Conservation (phyloP, 2,888 invertebrate genomes). For the Actias luna region DNA sequence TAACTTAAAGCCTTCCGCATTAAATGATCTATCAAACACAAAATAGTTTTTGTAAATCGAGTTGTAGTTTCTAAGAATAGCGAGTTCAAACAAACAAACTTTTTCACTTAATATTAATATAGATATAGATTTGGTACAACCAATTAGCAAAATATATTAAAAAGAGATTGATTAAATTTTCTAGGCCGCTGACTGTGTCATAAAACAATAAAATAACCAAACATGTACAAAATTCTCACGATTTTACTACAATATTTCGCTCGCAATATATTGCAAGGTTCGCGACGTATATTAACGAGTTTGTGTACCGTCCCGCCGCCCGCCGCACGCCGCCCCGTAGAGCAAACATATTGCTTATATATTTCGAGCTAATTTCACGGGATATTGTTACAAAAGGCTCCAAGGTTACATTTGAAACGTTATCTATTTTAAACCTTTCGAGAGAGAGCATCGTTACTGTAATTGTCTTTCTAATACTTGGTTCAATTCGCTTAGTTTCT, state of each 20-base stretch:
- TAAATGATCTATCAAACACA: too few species aligned
- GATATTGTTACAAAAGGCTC: conserved; percentile 19
- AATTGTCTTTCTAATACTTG: conserved; percentile 9
- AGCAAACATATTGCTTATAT: conserved; percentile 61
- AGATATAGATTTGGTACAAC: too few species aligned
- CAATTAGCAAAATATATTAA: too few species aligned
- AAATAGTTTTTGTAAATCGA: too few species aligned
- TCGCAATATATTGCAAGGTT: conserved; percentile 53
- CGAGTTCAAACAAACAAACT: too few species aligned
- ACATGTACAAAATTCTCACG: neutral
- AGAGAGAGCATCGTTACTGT: conserved; percentile 20
- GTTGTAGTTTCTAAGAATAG: too few species aligned
- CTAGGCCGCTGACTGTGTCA: too few species aligned
- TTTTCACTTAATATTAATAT: too few species aligned
- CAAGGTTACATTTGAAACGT: conserved; percentile 16
- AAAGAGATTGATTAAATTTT: too few species aligned
- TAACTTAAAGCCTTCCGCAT: too few species aligned
- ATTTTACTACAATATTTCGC: conserved; percentile 23
- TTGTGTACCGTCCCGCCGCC: conserved; percentile 52
- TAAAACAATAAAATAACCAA: neutral
- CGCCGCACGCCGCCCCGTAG: conserved; percentile 45
- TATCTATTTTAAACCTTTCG: conserved; percentile 13
- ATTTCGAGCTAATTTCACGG: conserved; percentile 31
- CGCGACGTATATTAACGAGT: conserved; percentile 56
- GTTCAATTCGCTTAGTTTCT: neutral